Base-by-base conservation (phyloP, 2,797 vertebrate genomes). In the Tauraco hartlaubi region DNA sequence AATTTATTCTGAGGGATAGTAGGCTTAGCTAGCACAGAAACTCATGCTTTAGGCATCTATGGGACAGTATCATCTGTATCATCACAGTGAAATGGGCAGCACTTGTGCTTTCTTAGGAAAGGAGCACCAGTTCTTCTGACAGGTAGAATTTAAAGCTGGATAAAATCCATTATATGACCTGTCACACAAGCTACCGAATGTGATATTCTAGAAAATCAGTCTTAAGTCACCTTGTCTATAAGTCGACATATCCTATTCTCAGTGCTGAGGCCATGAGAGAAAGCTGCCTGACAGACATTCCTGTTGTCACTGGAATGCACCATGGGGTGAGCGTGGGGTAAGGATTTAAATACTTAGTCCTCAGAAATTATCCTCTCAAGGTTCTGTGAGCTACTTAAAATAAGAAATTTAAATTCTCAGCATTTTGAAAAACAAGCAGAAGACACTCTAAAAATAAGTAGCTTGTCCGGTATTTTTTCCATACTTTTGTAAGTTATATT, bases 361-460 rank as follows among this genome's bases (percentile, higher is more conserved):
- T 90, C 51, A 85, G 76, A 92, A 96, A 44, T 49, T 16, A 41
- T 18, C 43, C 11, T 88, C 48, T 74, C 74, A 76, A 22, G 16
- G 59, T 73, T 95, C 31, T 16, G 48, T 73, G 55, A 90, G 66
- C 72, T 93, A 49, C 55, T 90, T 93, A 76, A 96, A 94, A 89
- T 83, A 63, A 77, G 49, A 85, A 10, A 92, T 69, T 33, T 41
- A 82, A 89, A 73, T 79, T 82, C 39, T 85, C 52, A 77, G 33
- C 67, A 77, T 94, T 93, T 92, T 77, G 49, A 82, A 92, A 92
- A 93, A 76, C 88, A 93, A 89, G 76, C 56, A 93, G 67, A 92
- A 93, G 43, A 82, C 44, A 79, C 49, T 82, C n/a, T 67, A 78
- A 95, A 92, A 96, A 88, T 89, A 92, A 82, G 79, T 20, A 67